These are phyloP conservation scores for Drosophila histrio DNA, from an alignment of 2,888 invertebrate species.

Conservation along the genomic window DNA sequence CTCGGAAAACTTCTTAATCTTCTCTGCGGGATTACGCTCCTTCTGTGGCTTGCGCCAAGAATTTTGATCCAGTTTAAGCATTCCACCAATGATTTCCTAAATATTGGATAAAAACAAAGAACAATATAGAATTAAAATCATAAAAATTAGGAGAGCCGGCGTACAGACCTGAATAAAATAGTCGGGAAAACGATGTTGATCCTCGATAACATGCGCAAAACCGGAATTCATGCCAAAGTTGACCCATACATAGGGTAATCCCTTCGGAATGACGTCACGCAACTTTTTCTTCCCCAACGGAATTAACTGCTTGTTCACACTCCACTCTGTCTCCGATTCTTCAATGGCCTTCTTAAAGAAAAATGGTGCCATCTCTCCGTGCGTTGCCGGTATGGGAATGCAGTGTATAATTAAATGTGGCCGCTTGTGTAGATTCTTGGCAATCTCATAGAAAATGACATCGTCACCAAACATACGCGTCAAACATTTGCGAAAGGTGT, in stretches of 20 bases:
- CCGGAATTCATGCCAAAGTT: constrained; percentile 96
- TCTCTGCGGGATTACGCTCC: constrained; percentile 85
- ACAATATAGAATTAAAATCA: neutral
- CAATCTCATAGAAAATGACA: constrained; percentile 96
- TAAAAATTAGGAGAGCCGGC: neutral
- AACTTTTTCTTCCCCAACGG: constrained; percentile 89
- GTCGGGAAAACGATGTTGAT: constrained; percentile 92
- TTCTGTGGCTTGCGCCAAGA: constrained; percentile 93
- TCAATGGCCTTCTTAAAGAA: constrained; percentile 99
- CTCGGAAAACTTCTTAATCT: constrained; percentile 88
- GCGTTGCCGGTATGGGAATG: constrained; percentile 88
- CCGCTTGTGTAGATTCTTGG: constrained; percentile 88
- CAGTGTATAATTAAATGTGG: constrained; percentile 96
- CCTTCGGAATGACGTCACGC: constrained; percentile 93
- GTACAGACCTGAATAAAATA: constrained; percentile 86
- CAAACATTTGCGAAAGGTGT: constrained; percentile 90
- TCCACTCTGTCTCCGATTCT: constrained; percentile 98
- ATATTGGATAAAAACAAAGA: neutral
- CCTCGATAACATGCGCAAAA: constrained; percentile 98
- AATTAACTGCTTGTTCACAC: constrained; percentile 95
- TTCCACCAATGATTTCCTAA: constrained; percentile 96
- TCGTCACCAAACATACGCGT: constrained; percentile 92
- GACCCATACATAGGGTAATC: constrained; percentile 97
- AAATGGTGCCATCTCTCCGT: constrained; percentile 95
- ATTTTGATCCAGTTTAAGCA: constrained; percentile 93